These are phyloP conservation scores for Vidua macroura DNA, from an alignment of 2,113 vertebrate genomes.

Conservation along the genomic window DNA sequence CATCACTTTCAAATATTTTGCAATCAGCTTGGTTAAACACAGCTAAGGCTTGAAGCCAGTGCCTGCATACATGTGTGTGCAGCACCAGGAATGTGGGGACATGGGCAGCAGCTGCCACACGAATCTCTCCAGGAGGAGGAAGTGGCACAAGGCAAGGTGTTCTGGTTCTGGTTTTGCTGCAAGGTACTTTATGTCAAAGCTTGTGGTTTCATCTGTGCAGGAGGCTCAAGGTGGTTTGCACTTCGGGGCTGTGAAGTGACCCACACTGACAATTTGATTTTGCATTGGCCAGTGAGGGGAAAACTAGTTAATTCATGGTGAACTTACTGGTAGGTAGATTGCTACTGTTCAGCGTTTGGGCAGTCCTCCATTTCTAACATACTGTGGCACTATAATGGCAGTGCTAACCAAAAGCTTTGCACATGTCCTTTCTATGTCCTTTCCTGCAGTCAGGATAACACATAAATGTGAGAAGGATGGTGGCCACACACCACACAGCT, in stretches of 20 bases:
- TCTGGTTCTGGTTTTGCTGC: not conserved
- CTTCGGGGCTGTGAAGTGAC: not conserved
- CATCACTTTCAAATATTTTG: not conserved
- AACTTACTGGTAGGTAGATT: not conserved
- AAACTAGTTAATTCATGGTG: not conserved
- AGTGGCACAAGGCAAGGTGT: not conserved
- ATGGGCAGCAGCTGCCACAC: not conserved
- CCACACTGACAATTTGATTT: not conserved
- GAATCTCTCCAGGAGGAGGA: not conserved
- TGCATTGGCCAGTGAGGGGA: not conserved
- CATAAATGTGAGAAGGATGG: not conserved
- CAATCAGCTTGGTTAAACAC: not conserved
- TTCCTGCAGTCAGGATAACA: not conserved
- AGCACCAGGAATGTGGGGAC: not conserved
- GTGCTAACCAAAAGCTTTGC: not conserved
- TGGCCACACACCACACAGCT: not conserved
- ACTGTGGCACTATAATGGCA: not conserved
- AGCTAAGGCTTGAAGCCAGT: not conserved
- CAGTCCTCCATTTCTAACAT: not conserved
- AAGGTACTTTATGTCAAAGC: not conserved
- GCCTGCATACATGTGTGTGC: not conserved
- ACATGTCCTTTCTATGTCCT: not conserved
- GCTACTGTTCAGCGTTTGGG: not conserved
- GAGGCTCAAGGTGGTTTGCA: not conserved
- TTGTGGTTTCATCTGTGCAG: not conserved